phyloP scores from a whole-genome alignment of 2,888 invertebrate species.

The Gryllus longicercus region DNA sequence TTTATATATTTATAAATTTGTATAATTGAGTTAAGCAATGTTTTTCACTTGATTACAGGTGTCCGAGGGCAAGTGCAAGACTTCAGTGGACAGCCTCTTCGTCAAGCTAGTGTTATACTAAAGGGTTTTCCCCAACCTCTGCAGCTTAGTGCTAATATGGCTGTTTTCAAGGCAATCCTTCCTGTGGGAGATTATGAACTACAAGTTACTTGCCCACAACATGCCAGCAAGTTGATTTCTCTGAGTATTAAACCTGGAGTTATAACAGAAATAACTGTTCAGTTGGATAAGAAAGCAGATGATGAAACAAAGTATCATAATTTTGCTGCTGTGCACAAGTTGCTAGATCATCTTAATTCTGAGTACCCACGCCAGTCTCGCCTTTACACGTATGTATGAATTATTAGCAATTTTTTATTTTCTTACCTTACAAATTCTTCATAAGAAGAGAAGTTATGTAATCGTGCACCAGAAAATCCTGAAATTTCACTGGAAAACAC shows the following conservation, averaged over 20 bases:
- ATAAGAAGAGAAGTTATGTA: too few relatives aligned
- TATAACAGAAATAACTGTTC: slow-evolving; percentile 46
- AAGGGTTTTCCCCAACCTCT: slow-evolving; percentile 56
- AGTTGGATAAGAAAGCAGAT: slow-evolving; percentile 37
- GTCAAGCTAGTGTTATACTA: slow-evolving; percentile 68
- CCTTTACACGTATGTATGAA: slow-evolving; percentile 40
- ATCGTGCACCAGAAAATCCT: not conserved
- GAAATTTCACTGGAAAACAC: not conserved
- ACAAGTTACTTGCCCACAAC: slow-evolving; percentile 53
- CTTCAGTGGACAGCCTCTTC: slow-evolving; percentile 59
- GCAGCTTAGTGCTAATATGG: slow-evolving; percentile 64
- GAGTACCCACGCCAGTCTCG: slow-evolving; percentile 43
- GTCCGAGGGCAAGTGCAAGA: slow-evolving; percentile 69
- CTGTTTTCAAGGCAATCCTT: slow-evolving; percentile 68
- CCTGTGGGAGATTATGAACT: slow-evolving; percentile 54
- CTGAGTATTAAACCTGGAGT: slow-evolving; percentile 49
- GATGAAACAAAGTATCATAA: slow-evolving; percentile 21
- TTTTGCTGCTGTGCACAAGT: slow-evolving; percentile 37
- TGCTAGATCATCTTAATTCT: slow-evolving; percentile 42
- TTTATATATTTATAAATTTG: too few relatives aligned
- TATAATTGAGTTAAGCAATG: not conserved
- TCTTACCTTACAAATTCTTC: not conserved
- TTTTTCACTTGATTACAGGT: slow-evolving; percentile 49
- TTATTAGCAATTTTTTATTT: not conserved
- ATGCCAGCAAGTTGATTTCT: slow-evolving; percentile 51